These are phyloP conservation scores for Cossypha heuglini DNA, from an alignment of 2,797 vertebrate genomes.

Conservation along the genomic window DNA sequence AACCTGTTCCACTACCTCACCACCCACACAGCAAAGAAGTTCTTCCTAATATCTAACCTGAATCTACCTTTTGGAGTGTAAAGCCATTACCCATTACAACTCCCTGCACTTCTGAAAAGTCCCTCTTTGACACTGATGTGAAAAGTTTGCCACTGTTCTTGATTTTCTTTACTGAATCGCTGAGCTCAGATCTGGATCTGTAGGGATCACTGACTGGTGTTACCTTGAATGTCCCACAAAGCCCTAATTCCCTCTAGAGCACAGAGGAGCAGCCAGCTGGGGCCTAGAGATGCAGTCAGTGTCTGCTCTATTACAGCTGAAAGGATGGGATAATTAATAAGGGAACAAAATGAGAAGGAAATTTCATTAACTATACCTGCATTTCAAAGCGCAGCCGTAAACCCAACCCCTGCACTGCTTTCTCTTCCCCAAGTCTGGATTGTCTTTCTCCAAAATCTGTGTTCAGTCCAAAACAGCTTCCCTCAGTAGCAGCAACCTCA, in stretches of 20 bases:
- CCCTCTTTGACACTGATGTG: not conserved
- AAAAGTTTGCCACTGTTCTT: not conserved
- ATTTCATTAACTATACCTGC: not conserved
- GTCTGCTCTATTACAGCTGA: not conserved
- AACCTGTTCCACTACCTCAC: not conserved
- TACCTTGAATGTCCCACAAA: not conserved
- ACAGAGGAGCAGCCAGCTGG: not conserved
- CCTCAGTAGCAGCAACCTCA: not conserved
- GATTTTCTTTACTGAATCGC: not conserved
- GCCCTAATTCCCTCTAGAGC: not conserved
- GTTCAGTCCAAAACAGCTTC: not conserved
- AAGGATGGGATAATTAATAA: not conserved
- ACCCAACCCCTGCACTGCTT: not conserved
- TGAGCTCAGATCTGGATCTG: not conserved
- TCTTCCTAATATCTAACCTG: not conserved
- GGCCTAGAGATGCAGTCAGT: not conserved
- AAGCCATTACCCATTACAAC: not conserved
- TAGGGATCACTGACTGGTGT: not conserved
- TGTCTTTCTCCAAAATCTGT: not conserved
- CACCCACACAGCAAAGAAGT: not conserved
- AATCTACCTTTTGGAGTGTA: not conserved
- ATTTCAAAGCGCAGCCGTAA: not conserved
- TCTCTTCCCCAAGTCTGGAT: not conserved
- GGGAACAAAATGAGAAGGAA: not conserved
- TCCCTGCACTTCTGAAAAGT: not conserved